These are phyloP conservation scores for Euproctis similis DNA, from an alignment of 2,888 invertebrate species.

Conservation along the genomic window DNA sequence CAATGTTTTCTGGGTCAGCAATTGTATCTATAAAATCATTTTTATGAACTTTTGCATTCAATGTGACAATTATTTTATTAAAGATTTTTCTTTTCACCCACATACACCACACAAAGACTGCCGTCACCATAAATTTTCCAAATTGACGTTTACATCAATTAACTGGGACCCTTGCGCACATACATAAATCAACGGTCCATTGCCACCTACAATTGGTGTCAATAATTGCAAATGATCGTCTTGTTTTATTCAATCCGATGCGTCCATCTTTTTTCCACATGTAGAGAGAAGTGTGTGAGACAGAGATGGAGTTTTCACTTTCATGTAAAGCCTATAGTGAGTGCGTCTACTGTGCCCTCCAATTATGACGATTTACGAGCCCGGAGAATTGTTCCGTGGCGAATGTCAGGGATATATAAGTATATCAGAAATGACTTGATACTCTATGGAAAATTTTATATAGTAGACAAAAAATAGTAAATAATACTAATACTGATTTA, in stretches of 20 bases:
- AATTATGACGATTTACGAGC: slow-evolving; percentile 52
- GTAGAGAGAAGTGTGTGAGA: slow-evolving; percentile 4
- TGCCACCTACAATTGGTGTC: slow-evolving; percentile 15
- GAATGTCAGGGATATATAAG: slow-evolving; percentile 3
- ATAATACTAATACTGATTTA: too few species aligned
- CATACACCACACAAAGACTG: slow-evolving; percentile 4
- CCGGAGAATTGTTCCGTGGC: slow-evolving; percentile 31
- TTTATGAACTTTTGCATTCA: too few species aligned
- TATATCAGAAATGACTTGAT: too few species aligned
- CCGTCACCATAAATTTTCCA: slow-evolving; percentile 3
- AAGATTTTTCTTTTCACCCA: background rate
- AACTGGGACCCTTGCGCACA: slow-evolving; percentile 4
- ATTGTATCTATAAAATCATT: too few species aligned
- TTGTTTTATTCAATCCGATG: slow-evolving; percentile 13
- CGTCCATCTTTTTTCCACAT: slow-evolving; percentile 3
- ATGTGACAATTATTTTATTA: too few species aligned
- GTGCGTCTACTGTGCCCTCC: slow-evolving; percentile 34
- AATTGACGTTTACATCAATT: slow-evolving; percentile 9
- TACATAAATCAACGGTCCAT: slow-evolving; percentile 12
- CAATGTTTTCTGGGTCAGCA: too few species aligned
- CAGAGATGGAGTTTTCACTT: slow-evolving; percentile 7
- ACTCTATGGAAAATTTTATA: too few species aligned
- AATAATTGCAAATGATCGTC: slow-evolving; percentile 21
- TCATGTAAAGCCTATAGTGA: slow-evolving; percentile 20
- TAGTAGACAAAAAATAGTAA: too few species aligned